A percentile compares a stretch with the other conserved stretches of the same genome.
Conservation (phyloP, 2,888 invertebrate species). For the Kuschelorhynchus macadamiae region DNA sequence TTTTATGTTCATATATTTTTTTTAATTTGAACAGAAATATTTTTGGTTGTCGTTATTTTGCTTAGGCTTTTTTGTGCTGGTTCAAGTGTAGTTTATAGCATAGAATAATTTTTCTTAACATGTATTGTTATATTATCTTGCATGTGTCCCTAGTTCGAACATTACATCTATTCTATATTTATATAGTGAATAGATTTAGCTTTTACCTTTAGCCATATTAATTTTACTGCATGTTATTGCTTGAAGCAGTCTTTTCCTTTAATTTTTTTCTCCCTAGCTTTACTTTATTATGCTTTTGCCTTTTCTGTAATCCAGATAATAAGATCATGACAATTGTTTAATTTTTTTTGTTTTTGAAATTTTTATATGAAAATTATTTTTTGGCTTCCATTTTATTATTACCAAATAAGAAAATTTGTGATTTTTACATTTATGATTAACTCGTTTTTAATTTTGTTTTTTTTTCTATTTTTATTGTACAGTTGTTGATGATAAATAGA, state of each 20-base stretch:
- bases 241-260: conserved; percentile 36
- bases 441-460: conserved; percentile 28
- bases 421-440: conserved; percentile 51
- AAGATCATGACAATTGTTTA: conserved; percentile 58
- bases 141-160: conserved; percentile 66
- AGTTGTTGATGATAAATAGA: conserved; percentile 60
- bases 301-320: conserved; percentile 47
- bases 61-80: background rate
- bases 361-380: conserved; percentile 52
- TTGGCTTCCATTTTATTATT: conserved; percentile 64
- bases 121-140: conserved; percentile 64
- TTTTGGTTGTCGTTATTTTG: no score
- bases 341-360: conserved; percentile 52
- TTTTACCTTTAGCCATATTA: conserved; percentile 59
- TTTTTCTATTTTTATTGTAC: conserved; percentile 54
- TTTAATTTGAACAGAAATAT: no score
- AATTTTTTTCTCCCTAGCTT: conserved; percentile 44
- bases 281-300: conserved; percentile 54
- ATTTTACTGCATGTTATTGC: conserved; percentile 47
- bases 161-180: conserved; percentile 64
- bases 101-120: conserved; percentile 68
- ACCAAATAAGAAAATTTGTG: conserved; percentile 54
- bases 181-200: conserved; percentile 66
- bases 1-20: no score
- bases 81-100: conserved; percentile 63